Base-by-base conservation (phyloP, 2,888 invertebrate species). In the Tipula lateralis region DNA sequence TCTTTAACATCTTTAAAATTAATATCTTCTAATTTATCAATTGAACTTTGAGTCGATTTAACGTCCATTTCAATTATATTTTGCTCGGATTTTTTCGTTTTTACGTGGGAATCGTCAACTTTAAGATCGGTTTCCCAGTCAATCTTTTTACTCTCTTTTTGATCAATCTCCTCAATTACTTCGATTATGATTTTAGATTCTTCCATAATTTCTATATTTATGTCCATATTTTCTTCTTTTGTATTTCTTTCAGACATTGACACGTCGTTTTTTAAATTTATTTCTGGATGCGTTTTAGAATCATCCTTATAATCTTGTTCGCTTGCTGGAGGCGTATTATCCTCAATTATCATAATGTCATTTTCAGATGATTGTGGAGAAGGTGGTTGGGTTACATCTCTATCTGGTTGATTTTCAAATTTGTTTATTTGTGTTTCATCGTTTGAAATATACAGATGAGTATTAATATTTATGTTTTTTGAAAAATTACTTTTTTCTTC, bases 101-200 rank as follows among this genome's bases (percentile, higher is more conserved):
- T 39, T 7, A 12, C 29, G 12, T 30, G 29, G 12, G 16, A 50
- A 0, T 7, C 1, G 6, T 66, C 80, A 12, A 19, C 16, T 81
- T 16, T 84, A 81, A 13, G 2, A 13, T 44, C 7, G 7, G 6
- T 13, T 83, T 24, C 44, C 4, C 12, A 36, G 12, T 83, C 19
- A 36, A 5, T 0, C 30, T 82, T 5, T 66, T 66, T 66, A 30
- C 2, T 82, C n/a, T 30, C n/a, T 29, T 84, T 81, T 36, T 32
- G 16, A 19, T 84, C 30, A n/a, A 84, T 81, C n/a, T 32, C 50
- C 32, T 85, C 85, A 12, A 84, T 34, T 29, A 85, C 66, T 12
- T 87, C 85, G 83, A 87, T 87, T 50, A 86, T 85, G 13, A 84
- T 36, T 12, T 85, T 85, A 13, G 86, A 84, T 84, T 86, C 86